Conservation (phyloP, 2,888 invertebrate species). For the Ophion costatus region DNA sequence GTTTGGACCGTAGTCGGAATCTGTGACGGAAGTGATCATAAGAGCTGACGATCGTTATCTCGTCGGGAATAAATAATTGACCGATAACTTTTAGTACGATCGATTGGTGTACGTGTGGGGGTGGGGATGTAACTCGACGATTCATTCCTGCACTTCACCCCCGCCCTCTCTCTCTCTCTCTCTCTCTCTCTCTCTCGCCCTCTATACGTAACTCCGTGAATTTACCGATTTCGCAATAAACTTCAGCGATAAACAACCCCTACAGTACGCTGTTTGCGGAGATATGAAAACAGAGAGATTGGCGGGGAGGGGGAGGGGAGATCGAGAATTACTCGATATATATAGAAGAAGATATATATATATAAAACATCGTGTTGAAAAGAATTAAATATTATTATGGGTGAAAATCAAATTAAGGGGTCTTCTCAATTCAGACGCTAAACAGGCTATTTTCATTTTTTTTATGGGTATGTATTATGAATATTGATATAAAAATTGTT, state of each 20-base stretch:
- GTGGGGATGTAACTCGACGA: background rate
- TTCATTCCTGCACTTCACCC: no score
- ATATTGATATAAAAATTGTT: no score
- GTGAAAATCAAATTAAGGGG: no score
- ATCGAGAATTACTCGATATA: slow-evolving; percentile 9
- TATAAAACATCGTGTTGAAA: no score
- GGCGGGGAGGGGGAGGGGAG: background rate
- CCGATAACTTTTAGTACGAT: slow-evolving; percentile 29
- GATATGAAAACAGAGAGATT: slow-evolving; percentile 2
- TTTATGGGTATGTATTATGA: no score
- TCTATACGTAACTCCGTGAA: slow-evolving; percentile 39
- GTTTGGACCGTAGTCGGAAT: background rate
- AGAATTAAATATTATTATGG: no score
- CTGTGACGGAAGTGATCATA: slow-evolving; percentile 17
- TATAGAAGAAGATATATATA: no score
- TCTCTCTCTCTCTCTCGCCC: background rate
- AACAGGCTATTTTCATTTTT: no score
- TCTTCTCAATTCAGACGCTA: no score
- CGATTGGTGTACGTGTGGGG: slow-evolving; percentile 8
- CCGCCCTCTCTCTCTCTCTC: background rate
- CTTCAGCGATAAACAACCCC: slow-evolving; percentile 54
- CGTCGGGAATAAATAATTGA: slow-evolving; percentile 1
- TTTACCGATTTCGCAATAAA: slow-evolving; percentile 56
- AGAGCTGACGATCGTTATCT: slow-evolving; percentile 10
- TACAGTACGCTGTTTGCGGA: slow-evolving; percentile 12